Evolutionary conservation across 2,888 invertebrate genomes (phyloP).

Genomic region (Norana najaformis): DNA sequence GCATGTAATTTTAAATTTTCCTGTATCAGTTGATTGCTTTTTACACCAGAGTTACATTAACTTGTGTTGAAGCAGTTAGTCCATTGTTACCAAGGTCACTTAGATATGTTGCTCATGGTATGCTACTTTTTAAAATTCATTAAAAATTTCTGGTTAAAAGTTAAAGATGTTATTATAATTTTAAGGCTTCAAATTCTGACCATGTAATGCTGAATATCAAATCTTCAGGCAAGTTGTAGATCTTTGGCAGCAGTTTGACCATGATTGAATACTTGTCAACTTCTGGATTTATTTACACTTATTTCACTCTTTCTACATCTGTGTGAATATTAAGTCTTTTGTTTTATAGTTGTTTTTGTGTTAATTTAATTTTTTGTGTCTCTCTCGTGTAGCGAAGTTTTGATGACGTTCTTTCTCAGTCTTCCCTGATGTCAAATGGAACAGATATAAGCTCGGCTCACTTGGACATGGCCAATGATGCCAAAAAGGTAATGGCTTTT

Average conservation of each 20-base stretch:
- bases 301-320: slow-evolving; percentile 18
- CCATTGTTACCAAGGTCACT: neutral
- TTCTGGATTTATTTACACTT: neutral
- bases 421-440: slow-evolving; percentile 23
- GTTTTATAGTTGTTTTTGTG: slow-evolving; percentile 16
- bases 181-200: neutral
- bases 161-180: neutral
- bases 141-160: neutral
- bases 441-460: slow-evolving; percentile 22
- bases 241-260: neutral
- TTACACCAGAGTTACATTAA: neutral
- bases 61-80: neutral
- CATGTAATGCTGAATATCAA: neutral
- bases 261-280: neutral
- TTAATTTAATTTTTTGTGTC: slow-evolving; percentile 26
- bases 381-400: slow-evolving; percentile 26
- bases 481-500: slow-evolving; percentile 23
- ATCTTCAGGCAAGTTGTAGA: neutral
- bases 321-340: neutral
- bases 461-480: slow-evolving; percentile 25
- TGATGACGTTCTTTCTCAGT: slow-evolving; percentile 26
- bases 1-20: neutral
- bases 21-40: neutral
- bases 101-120: neutral
- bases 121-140: too few species aligned